These are phyloP conservation scores for Tetraodon nigroviridis DNA, from an alignment of 2,113 vertebrate species.

Conservation along the genomic window DNA sequence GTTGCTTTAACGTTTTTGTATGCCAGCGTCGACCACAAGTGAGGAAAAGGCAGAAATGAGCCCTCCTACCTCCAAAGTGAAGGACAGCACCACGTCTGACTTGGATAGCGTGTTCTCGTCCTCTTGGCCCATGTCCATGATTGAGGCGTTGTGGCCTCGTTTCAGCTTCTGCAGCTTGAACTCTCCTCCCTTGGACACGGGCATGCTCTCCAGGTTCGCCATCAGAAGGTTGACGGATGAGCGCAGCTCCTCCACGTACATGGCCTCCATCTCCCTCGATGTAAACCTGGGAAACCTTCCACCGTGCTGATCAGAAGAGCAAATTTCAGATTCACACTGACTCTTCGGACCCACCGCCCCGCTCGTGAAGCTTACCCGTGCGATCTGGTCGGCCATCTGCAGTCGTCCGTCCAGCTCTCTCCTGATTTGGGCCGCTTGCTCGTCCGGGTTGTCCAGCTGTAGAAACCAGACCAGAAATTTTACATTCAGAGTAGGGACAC, in stretches of 20 bases:
- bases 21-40: neutral
- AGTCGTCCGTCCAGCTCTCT: conserved; percentile 93
- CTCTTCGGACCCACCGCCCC: neutral
- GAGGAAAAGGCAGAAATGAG: neutral
- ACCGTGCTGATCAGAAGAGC: conserved; percentile 67
- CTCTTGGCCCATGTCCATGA: conserved; percentile 99
- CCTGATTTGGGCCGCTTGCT: conserved; percentile 97
- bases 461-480: conserved; percentile 21
- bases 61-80: conserved; percentile 87
- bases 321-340: neutral
- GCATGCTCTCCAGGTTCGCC: conserved; percentile 99
- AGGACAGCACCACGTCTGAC: conserved; percentile 93
- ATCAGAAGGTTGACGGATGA: conserved; percentile 97
- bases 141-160: conserved; percentile 94
- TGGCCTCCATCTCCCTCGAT: conserved; percentile 97
- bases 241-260: conserved; percentile 95
- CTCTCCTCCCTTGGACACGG: conserved; percentile 95
- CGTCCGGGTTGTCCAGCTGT: conserved; percentile 96
- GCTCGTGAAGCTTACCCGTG: conserved; percentile 77
- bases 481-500: neutral
- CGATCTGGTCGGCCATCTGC: conserved; percentile 98
- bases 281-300: conserved; percentile 92
- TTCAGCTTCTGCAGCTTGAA: conserved; percentile 99
- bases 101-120: conserved; percentile 98
- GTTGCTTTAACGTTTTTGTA: no score